phyloP scores from a whole-genome alignment of 2,888 invertebrate genomes.

The Anthophora plumipes region DNA sequence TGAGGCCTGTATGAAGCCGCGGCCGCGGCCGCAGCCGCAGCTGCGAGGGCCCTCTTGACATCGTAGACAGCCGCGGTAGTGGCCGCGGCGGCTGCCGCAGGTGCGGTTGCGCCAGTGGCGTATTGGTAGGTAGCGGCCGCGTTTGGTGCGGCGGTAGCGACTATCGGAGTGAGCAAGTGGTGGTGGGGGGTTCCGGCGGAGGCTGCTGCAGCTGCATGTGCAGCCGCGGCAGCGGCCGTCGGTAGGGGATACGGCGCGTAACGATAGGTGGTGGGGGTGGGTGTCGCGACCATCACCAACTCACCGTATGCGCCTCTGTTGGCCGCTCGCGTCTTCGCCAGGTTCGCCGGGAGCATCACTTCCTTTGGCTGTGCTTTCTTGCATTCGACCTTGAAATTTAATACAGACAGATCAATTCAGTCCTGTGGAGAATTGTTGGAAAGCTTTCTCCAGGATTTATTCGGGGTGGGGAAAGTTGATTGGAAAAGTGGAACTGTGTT shows the following conservation, averaged over 20 bases:
- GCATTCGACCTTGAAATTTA: conserved; percentile 95
- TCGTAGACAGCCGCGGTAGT: conserved; percentile 84
- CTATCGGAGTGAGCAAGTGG: conserved; percentile 81
- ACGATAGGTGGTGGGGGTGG: conserved; percentile 86
- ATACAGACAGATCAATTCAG: conserved; percentile 32
- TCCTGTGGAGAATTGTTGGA: neutral
- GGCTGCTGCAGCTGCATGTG: conserved; percentile 80
- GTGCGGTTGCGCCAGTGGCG: conserved; percentile 84
- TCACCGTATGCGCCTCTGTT: conserved; percentile 99
- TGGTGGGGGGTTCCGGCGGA: conserved; percentile 80
- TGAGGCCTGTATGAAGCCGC: conserved; percentile 87
- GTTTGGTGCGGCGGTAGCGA: conserved; percentile 80
- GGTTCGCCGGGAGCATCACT: conserved; percentile 99
- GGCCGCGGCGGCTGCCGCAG: conserved; percentile 84
- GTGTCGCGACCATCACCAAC: conserved; percentile 94
- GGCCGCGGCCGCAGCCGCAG: conserved; percentile 85
- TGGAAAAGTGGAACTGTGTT: neutral
- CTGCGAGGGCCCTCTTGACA: conserved; percentile 87
- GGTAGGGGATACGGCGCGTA: conserved; percentile 84
- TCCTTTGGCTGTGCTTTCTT: conserved; percentile 99
- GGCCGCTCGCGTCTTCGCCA: conserved; percentile 97
- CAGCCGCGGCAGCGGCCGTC: conserved; percentile 83
- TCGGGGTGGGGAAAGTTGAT: neutral
- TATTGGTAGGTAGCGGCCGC: conserved; percentile 81
- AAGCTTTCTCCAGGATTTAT: neutral